Base-by-base conservation (phyloP, 1,140 invertebrate species). In the Stegodyphus mimosarum region DNA sequence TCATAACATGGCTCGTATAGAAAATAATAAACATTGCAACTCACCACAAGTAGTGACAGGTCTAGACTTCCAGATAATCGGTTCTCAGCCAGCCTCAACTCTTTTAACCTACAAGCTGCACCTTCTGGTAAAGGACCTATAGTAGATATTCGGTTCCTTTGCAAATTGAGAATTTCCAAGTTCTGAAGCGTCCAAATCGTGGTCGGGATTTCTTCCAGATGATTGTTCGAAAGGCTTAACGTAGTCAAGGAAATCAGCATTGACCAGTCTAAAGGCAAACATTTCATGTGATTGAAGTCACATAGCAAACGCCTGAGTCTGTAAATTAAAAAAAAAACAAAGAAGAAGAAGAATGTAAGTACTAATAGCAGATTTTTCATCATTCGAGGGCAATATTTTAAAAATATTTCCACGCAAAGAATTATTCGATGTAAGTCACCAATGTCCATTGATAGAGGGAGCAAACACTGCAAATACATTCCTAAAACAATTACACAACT, bases 241-340 rank as follows among this genome's bases (percentile, higher is more conserved):
- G 64, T 64, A 6, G 51, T 60, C 6, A 84, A 49, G 6, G 73
- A 84, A 9, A 49, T 15, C 13, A 76, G 64, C 7, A 50, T n/a
- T 6, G 74, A 76, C 83, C 72, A 76, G 48, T 84, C 73, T 7
- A n/a, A 17, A 48, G 72, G 72, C 2, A 84, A 18, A 6, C 18
- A 17, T 6, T n/a, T 17, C 0, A 84, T 15, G 11, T 50, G 72
- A 33, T 84, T 84, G 66, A 76, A 84, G 83, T 84, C 83, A 33
- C 72, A 76, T n/a, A 76, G 72, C 6, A 84, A 52, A 0, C 83
- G 60, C 10, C 51, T 67, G 9, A 84, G 66, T 49, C 80, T 83
- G 49, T 53, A 74, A 78, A 50, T 33, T 33, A 33, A 33, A 33
- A 33, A 33, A n/a, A n/a, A n/a, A n/a, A n/a, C n/a, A n/a, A n/a